These are phyloP conservation scores for Spheniscus humboldti DNA, from an alignment of 2,797 vertebrate species.

Conservation along the genomic window DNA sequence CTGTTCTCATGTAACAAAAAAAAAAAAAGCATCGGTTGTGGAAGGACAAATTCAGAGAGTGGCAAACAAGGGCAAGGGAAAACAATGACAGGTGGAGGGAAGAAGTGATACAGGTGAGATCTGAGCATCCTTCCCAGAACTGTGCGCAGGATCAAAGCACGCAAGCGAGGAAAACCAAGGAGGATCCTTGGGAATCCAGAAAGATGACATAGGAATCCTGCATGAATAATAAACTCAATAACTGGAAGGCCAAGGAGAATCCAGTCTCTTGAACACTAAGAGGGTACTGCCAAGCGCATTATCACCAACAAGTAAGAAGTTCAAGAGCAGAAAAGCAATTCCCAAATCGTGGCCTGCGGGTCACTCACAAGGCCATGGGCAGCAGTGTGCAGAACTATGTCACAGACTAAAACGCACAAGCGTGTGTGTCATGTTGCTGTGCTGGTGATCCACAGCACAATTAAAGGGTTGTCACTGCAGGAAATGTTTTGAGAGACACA, in stretches of 20 bases:
- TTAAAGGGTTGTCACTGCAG: neutral
- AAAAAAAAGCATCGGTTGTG: neutral
- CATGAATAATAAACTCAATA: neutral
- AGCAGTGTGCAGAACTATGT: neutral
- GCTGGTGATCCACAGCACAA: neutral
- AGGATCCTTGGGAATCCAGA: neutral
- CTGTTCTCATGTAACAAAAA: neutral
- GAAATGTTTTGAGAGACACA: neutral
- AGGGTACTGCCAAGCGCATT: neutral
- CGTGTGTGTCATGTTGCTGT: fast-evolving
- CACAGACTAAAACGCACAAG: neutral
- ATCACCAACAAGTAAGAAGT: neutral
- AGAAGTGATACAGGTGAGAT: neutral
- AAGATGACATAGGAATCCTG: neutral
- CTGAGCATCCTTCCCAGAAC: neutral
- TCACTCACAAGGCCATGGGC: neutral
- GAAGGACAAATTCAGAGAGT: neutral
- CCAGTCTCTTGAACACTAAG: neutral
- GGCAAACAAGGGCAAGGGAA: neutral
- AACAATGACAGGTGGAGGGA: neutral
- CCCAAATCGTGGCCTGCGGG: neutral
- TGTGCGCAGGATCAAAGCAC: neutral
- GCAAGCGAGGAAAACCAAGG: neutral
- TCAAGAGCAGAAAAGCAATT: neutral
- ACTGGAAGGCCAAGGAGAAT: neutral